Evolutionary conservation across 2,113 vertebrate species (phyloP).

Genomic region (Cyprinodon variegatus): DNA sequence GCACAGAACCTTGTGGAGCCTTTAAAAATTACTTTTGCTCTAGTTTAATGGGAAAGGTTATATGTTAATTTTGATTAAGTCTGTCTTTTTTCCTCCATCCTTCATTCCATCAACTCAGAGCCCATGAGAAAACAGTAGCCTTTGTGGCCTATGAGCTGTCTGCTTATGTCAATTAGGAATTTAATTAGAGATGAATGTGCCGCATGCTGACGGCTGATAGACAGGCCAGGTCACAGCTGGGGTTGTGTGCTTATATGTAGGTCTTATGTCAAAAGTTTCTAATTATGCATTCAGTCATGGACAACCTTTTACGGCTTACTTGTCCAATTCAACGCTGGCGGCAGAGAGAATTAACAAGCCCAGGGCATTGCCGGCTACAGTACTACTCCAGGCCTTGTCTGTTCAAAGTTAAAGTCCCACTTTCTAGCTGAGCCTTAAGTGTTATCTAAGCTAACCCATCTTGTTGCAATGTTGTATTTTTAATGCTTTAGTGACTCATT

Average conservation of each 20-base stretch:
- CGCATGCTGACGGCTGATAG: constrained; percentile 27
- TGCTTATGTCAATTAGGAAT: constrained; percentile 20
- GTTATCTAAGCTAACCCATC: no score
- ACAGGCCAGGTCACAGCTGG: not conserved
- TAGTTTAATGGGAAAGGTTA: not conserved
- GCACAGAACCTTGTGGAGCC: not conserved
- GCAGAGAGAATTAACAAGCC: constrained; percentile 28
- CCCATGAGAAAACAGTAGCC: constrained; percentile 27
- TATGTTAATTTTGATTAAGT: constrained; percentile 1
- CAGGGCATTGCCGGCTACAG: constrained; percentile 27
- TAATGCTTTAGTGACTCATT: no score
- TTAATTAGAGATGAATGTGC: constrained; percentile 18
- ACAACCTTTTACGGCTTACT: constrained; percentile 46
- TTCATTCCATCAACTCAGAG: constrained; percentile 14
- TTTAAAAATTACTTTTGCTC: not conserved
- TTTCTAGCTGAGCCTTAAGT: no score
- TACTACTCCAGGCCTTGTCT: constrained; percentile 14
- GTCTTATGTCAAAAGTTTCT: constrained; percentile 38
- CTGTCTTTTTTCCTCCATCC: not conserved
- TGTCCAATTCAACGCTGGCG: constrained; percentile 30
- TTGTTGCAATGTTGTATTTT: no score
- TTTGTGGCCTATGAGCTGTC: not conserved
- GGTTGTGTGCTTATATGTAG: constrained; percentile 36
- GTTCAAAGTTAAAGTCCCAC: constrained; percentile 1
- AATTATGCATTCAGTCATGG: constrained; percentile 61